phyloP scores from a whole-genome alignment of 2,113 vertebrate genomes.

The Paratilapia polleni region DNA sequence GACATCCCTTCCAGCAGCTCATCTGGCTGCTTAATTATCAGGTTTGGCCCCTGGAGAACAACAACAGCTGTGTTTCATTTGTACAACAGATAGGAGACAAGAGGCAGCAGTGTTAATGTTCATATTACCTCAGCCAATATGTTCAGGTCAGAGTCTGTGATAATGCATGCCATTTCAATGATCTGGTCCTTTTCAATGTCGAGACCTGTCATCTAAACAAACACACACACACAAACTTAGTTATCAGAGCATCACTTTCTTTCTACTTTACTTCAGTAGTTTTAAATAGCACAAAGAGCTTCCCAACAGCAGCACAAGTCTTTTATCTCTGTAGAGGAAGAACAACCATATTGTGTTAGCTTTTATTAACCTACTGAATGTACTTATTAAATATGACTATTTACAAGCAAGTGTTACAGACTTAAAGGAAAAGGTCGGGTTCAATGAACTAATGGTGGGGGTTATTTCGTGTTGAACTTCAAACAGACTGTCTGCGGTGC shows the following conservation, averaged over 20 bases:
- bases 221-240: not conserved
- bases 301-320: not conserved
- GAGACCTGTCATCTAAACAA: constrained; percentile 91
- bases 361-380: too few relatives aligned
- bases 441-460: too few relatives aligned
- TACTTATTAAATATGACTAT: too few relatives aligned
- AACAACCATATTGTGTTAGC: too few relatives aligned
- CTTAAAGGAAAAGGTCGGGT: too few relatives aligned
- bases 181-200: constrained; percentile 95
- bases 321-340: too few relatives aligned
- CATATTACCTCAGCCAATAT: constrained; percentile 87
- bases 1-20: constrained; percentile 94
- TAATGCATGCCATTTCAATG: constrained; percentile 96
- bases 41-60: constrained; percentile 87
- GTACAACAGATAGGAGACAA: not conserved
- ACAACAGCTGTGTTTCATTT: not conserved
- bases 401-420: too few relatives aligned
- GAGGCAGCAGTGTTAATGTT: not conserved
- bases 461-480: too few relatives aligned
- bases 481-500: too few relatives aligned
- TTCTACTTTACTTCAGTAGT: too few relatives aligned
- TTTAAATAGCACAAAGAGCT: not conserved
- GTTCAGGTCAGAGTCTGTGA: constrained; percentile 92
- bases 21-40: constrained; percentile 94
- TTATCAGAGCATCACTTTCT: too few relatives aligned